Conservation (phyloP, 2,113 vertebrate genomes). For the Tachuris rubrigastra region DNA sequence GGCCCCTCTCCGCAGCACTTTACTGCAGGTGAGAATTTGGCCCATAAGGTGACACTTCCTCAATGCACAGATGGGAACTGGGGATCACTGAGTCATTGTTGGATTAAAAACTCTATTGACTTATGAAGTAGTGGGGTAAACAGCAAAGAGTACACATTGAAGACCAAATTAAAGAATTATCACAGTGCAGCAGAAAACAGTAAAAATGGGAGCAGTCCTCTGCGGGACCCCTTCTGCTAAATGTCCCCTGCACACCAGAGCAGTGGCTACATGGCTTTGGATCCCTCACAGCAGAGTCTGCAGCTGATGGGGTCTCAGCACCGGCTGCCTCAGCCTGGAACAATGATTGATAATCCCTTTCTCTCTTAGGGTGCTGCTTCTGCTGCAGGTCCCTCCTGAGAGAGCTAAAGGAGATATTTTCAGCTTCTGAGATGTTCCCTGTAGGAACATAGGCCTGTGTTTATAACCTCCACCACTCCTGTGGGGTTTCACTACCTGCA, state of each 20-base stretch:
- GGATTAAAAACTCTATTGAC: neutral
- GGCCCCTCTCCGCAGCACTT: neutral
- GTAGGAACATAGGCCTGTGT: neutral
- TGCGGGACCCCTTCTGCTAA: neutral
- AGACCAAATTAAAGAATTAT: neutral
- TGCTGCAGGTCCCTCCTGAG: neutral
- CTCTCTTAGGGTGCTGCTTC: neutral
- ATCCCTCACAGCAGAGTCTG: neutral
- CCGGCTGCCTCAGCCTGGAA: neutral
- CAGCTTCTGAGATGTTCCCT: neutral
- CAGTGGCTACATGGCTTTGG: fast-evolving
- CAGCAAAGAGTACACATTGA: neutral
- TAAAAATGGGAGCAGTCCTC: neutral
- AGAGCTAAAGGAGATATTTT: neutral
- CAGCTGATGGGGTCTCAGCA: neutral
- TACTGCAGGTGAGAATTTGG: neutral
- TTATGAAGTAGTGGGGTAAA: neutral
- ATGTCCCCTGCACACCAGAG: neutral
- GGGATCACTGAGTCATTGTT: neutral
- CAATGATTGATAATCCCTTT: fast-evolving
- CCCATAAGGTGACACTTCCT: neutral
- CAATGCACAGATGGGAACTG: fast-evolving
- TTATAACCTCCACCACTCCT: neutral
- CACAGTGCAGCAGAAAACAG: neutral
- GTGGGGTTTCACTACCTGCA: neutral